phyloP scores from a whole-genome alignment of 2,888 invertebrate genomes.

The Microplitis manilae region DNA sequence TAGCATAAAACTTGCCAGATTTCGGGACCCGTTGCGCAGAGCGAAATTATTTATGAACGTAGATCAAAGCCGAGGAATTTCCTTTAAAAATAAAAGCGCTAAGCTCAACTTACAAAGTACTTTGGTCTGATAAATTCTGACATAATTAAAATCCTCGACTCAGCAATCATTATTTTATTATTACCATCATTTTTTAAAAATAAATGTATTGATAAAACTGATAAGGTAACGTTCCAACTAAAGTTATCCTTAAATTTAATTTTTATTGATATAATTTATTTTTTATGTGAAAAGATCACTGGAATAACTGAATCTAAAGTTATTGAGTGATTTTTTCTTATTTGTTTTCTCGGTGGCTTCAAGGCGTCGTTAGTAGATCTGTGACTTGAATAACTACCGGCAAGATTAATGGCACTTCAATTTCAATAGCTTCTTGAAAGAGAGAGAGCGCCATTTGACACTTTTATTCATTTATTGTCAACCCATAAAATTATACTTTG shows the following conservation, averaged over 20 bases:
- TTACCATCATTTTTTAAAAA: no score
- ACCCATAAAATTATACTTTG: no score
- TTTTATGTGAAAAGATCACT: neutral
- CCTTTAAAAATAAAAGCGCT: neutral
- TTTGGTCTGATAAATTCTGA: neutral
- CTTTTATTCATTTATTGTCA: neutral
- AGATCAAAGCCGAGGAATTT: neutral
- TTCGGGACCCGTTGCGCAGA: neutral
- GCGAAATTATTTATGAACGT: neutral
- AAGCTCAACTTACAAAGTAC: neutral
- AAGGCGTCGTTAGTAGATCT: slow-evolving; percentile 22
- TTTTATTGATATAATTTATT: neutral
- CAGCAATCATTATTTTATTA: no score
- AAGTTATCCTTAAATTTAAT: neutral
- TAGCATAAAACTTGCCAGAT: slow-evolving; percentile 6
- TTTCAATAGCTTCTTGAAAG: slow-evolving; percentile 23
- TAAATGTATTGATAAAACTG: no score
- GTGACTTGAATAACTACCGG: slow-evolving; percentile 22
- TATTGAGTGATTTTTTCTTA: slow-evolving; percentile 15
- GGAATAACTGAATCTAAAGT: neutral
- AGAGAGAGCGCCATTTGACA: neutral
- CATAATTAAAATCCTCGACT: neutral
- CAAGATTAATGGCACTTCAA: slow-evolving; percentile 31
- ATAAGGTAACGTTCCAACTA: neutral
- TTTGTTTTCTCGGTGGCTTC: neutral